Evolutionary conservation across 2,797 vertebrate genomes (phyloP), one percentile per base, ranked within the genome.

Genomic region (Pangasius larnaudii): DNA sequence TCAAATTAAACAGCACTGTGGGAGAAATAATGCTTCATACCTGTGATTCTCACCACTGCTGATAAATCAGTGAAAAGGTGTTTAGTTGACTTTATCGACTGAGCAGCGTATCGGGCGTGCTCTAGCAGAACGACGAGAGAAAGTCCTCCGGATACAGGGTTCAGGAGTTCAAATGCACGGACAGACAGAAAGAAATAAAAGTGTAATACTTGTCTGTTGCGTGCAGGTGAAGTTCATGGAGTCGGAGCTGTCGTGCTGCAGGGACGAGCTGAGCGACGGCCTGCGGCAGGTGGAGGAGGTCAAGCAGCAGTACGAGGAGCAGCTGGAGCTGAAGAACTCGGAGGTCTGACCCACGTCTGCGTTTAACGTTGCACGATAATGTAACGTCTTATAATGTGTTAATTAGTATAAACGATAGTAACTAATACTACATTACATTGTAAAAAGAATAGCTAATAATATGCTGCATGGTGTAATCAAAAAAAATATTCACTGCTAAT

Each of bases 201-300:
- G 3, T 13, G 7, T 19, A 19, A n/a, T 4, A 27, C 16, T 3
- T 39, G 11, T 87, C 18, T 22, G 30, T 36, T 93, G 63, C 88
- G 11, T 89, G 14, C 84, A 99, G 98, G 95, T 97, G 85, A 93
- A 49, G 93, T 95, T 96, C 22, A 93, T 99, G 6, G 96, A 98
- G 94, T 94, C 95, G 5, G 96, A 97, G 27, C 91, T 99, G 89
- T 93, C 94, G 0, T 84, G 91, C 1, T 98, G 96, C 91, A 96
- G 96, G 92, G 95, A 98, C 89, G 97, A 99, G 92, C 93, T 98
- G 92, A 94, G 90, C 18, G 65, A 93, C 5, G 96, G 95, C 90
- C 93, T 97, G 91, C 96, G 92, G 92, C 95, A 97, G 80, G 94
- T 97, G 79, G 96, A 98, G 92, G 95, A 97, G 88, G 93, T 96